A percentile compares a stretch with the other conserved stretches of the same genome.
These are phyloP conservation scores for Melanophora roralis DNA, from an alignment of 2,888 invertebrate genomes.

Conservation along the genomic window DNA sequence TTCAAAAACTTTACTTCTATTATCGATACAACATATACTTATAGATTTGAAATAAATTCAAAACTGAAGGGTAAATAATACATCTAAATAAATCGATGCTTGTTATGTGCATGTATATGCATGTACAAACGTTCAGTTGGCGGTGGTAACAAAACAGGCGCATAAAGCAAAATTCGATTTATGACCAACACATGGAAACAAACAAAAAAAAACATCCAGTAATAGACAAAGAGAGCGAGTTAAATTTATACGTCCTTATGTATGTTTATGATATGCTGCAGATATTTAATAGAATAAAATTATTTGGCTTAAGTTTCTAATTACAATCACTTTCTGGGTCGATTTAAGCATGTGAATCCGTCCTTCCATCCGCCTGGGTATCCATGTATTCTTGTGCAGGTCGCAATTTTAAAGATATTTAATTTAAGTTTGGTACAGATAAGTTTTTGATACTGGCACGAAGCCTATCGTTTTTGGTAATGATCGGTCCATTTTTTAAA, in stretches of 20 bases:
- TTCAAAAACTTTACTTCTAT: no score
- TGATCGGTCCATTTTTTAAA: no score
- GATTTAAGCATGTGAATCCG: background rate
- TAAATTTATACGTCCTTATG: conserved; percentile 7
- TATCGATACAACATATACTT: no score
- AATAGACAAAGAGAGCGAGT: conserved; percentile 56
- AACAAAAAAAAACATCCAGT: conserved; percentile 19
- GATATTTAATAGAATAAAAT: conserved; percentile 20
- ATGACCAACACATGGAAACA: conserved; percentile 73
- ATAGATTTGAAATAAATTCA: no score
- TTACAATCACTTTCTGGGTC: background rate
- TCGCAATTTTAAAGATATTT: no score
- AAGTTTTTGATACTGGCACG: no score
- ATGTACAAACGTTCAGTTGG: conserved; percentile 9
- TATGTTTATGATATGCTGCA: conserved; percentile 32
- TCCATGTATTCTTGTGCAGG: no score
- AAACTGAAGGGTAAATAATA: background rate
- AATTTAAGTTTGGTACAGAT: no score
- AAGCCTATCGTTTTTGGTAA: no score
- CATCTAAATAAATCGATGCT: background rate
- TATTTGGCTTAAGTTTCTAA: background rate
- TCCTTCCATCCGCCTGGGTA: background rate
- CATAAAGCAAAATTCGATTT: conserved; percentile 76
- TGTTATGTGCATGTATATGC: background rate
- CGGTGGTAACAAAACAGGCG: conserved; percentile 60